Base-by-base conservation (phyloP, 1,140 invertebrate genomes). In the Dreissena polymorpha region DNA sequence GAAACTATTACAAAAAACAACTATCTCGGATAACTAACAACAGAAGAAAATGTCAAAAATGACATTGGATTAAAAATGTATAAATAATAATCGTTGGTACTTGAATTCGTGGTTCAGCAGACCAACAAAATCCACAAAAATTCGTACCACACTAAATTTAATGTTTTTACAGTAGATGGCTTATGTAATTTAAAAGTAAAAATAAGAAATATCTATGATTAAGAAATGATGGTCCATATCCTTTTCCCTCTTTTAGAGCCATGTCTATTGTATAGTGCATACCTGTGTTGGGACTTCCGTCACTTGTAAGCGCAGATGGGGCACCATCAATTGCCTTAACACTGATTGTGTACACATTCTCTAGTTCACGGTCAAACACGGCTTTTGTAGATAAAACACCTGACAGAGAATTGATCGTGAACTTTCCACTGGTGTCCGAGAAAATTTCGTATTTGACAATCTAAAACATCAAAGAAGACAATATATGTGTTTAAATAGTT, bases 301-400 rank as follows among this genome's bases (percentile, higher is more conserved):
- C 21, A 65, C 63, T 49, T 53, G n/a, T 14, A 53, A 75, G 13
- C 53, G 75, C 71, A 0, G 87, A 88, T 10, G 76, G 72, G 10
- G 69, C 83, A 14, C 77, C 69, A 67, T 88, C 87, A 21, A 69
- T 53, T 10, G 77, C 87, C 16, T 68, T 57, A 12, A 88, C 85
- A 0, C 27, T 68, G 18, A 88, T 55, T 29, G 72, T 81, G 23
- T 75, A 83, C 49, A 67, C 71, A 21, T 57, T 70, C 5, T 69
- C 64, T 12, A 16, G 21, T 63, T 88, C 87, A 8, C 85, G 65
- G 71, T 88, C 87, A 84, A 88, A 86, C 0, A 5, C 65, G 8
- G 12, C n/a, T 21, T 65, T 79, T 8, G 87, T 83, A 25, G 70
- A 79, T n/a, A 88, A 29, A 21, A 68, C 18, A 8, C 79, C 87